These are phyloP conservation scores for Sigmodon hispidus DNA, from an alignment of 2,113 vertebrate genomes.

Conservation along the genomic window DNA sequence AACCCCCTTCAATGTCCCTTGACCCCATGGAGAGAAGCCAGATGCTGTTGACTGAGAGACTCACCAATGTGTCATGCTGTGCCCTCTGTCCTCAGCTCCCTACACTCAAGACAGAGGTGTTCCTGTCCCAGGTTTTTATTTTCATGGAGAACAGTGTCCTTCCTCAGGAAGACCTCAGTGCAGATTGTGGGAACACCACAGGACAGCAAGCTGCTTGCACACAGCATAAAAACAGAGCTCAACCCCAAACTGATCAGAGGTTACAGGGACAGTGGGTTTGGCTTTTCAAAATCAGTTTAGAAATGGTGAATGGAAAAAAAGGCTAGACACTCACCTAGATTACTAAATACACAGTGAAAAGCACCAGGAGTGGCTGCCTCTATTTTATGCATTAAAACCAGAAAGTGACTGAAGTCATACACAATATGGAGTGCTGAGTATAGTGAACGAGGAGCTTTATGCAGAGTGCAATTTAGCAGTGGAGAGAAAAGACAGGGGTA, in stretches of 20 bases:
- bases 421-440: not conserved
- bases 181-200: fast-evolving
- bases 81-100: slow-evolving; percentile 76
- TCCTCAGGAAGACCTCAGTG: not conserved
- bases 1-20: slow-evolving; percentile 75
- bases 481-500: not conserved
- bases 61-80: slow-evolving; percentile 65
- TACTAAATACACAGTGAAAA: not conserved
- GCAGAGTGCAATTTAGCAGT: not conserved
- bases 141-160: not conserved
- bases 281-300: not conserved
- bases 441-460: not conserved
- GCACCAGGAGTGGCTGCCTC: not conserved
- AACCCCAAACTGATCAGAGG: not conserved
- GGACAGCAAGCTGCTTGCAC: not conserved
- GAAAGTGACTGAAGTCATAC: not conserved
- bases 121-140: not conserved
- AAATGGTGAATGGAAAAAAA: not conserved
- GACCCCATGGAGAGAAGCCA: slow-evolving; percentile 75
- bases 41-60: slow-evolving; percentile 62
- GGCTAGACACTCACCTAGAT: not conserved
- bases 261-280: not conserved
- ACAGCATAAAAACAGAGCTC: not conserved
- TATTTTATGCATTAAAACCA: not conserved
- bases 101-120: slow-evolving; percentile 46